phyloP scores from a whole-genome alignment of 2,888 invertebrate species.

The Pristionchus japonicus region DNA sequence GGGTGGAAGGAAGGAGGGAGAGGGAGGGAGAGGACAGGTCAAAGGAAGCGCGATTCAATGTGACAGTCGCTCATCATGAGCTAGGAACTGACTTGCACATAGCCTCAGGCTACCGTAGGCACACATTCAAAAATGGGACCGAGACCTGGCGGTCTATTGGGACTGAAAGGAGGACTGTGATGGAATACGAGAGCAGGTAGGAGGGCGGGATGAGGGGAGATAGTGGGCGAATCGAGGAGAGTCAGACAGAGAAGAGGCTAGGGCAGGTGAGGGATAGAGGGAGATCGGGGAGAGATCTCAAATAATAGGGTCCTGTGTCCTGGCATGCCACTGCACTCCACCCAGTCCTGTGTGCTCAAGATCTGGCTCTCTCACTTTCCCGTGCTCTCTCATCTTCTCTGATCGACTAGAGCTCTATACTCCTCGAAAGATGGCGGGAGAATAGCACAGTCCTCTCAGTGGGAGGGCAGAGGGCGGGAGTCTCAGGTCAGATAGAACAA shows the following conservation, averaged over 20 bases:
- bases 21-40: neutral
- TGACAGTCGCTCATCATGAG: neutral
- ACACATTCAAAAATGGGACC: neutral
- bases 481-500: constrained; percentile 15
- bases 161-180: neutral
- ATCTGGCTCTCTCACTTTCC: too few species aligned
- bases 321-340: neutral
- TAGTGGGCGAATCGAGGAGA: neutral
- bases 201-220: neutral
- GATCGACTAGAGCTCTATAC: too few species aligned
- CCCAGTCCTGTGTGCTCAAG: neutral
- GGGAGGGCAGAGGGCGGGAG: constrained; percentile 14
- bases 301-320: constrained; percentile 10
- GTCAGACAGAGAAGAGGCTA: neutral
- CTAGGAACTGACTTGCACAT: neutral
- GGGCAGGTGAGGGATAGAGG: neutral
- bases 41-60: neutral
- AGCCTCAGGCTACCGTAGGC: neutral
- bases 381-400: too few species aligned
- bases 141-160: constrained; percentile 19
- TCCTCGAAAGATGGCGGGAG: neutral
- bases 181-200: constrained; percentile 5
- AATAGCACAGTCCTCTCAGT: neutral
- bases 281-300: neutral
- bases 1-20: neutral